phyloP scores from a whole-genome alignment of 2,113 vertebrate genomes.

The Amphiprion percula region DNA sequence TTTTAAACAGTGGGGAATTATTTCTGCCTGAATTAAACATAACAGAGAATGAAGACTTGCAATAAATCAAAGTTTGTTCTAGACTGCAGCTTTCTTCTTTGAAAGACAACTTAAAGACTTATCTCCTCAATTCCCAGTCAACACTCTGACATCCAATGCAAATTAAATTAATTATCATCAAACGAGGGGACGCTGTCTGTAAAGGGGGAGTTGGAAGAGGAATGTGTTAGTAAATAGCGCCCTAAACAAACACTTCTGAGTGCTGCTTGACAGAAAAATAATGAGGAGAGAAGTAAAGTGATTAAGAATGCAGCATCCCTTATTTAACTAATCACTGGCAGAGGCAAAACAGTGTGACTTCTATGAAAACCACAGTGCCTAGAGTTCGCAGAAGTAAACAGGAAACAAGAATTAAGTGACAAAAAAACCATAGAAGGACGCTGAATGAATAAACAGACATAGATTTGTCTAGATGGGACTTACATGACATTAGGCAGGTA shows the following conservation, averaged over 20 bases:
- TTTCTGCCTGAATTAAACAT: conserved; percentile 46
- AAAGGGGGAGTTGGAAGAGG: conserved; percentile 42
- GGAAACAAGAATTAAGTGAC: neutral
- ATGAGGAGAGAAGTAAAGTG: conserved; percentile 57
- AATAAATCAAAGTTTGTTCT: conserved; percentile 57
- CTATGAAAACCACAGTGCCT: conserved; percentile 29
- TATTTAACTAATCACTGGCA: conserved; percentile 53
- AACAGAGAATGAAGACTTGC: conserved; percentile 30
- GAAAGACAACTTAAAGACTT: conserved; percentile 50
- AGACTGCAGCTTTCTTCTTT: conserved; percentile 41
- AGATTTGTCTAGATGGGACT: too few species aligned
- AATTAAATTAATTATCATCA: conserved; percentile 66
- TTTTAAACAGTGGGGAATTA: conserved; percentile 45
- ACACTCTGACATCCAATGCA: conserved; percentile 40
- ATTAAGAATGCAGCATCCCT: conserved; percentile 59
- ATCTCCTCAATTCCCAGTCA: conserved; percentile 38
- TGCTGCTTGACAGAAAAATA: conserved; percentile 65
- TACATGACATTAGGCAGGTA: too few species aligned
- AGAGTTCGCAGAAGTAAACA: conserved; percentile 31
- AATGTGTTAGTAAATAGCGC: conserved; percentile 59
- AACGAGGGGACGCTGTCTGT: conserved; percentile 32
- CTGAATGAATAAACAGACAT: conserved; percentile 20
- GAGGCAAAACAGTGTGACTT: conserved; percentile 36
- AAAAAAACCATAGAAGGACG: conserved; percentile 9
- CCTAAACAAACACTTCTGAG: conserved; percentile 62